Conservation (phyloP, 2,888 invertebrate genomes). For the Agrilus biguttatus region DNA sequence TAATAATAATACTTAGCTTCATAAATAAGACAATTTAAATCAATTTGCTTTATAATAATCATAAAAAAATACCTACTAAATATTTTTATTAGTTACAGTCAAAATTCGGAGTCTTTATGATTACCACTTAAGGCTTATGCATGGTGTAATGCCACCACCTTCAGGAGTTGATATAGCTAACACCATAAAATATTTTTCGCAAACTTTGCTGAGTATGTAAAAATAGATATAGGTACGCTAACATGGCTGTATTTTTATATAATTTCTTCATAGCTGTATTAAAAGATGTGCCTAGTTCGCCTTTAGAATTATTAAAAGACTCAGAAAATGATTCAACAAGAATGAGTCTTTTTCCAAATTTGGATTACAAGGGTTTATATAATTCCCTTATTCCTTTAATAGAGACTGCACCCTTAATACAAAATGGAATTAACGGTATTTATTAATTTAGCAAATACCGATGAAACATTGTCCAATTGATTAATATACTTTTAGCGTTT, state of each 20-base stretch:
- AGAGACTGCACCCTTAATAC: slow-evolving; percentile 86
- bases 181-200: slow-evolving; percentile 95
- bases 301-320: slow-evolving; percentile 78
- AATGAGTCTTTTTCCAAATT: slow-evolving; percentile 85
- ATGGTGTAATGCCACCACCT: slow-evolving; percentile 82
- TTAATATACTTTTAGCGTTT: slow-evolving; percentile 46
- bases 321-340: slow-evolving; percentile 75
- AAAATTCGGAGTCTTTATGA: slow-evolving; percentile 96
- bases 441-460: slow-evolving; percentile 8
- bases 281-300: slow-evolving; percentile 90
- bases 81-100: slow-evolving; percentile 65
- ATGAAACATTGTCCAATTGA: background rate
- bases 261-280: slow-evolving; percentile 58
- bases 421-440: slow-evolving; percentile 71
- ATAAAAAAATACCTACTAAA: slow-evolving; percentile 1
- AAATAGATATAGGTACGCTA: background rate
- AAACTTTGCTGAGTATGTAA: slow-evolving; percentile 77
- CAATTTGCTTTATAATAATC: background rate
- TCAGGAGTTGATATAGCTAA: slow-evolving; percentile 93
- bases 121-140: slow-evolving; percentile 82
- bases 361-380: slow-evolving; percentile 93
- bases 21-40: no score
- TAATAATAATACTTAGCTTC: no score
- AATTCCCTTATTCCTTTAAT: slow-evolving; percentile 81
- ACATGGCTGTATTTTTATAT: background rate